Percentiles rank a stretch among this genome's conserved stretches.
Conservation (phyloP, 2,113 vertebrate species). For the Taxidea taxus region DNA sequence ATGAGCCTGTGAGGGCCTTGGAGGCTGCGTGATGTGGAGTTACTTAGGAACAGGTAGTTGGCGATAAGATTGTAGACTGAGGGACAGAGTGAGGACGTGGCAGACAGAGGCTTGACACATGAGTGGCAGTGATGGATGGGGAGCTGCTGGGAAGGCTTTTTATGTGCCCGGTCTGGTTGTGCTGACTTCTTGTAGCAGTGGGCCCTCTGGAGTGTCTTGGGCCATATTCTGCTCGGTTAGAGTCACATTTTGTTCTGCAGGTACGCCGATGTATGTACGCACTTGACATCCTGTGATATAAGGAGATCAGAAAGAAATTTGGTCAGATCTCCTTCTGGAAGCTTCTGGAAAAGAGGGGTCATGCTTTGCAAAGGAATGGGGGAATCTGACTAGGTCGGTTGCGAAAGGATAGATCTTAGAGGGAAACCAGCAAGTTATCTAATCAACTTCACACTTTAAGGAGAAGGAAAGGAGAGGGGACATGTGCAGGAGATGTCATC, state of each 20-base stretch:
- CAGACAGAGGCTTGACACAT: neutral
- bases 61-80: neutral
- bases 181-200: neutral
- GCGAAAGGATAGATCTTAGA: neutral
- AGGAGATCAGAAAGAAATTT: neutral
- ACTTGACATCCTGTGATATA: neutral
- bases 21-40: neutral
- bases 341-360: conserved; percentile 8
- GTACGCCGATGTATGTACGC: neutral
- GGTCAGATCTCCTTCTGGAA: neutral
- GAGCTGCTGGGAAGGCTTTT: neutral
- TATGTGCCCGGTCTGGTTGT: no score
- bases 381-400: neutral
- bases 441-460: neutral
- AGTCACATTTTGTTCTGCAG: neutral
- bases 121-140: neutral
- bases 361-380: neutral
- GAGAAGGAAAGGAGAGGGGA: neutral
- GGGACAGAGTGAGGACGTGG: neutral
- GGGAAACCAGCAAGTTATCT: neutral
- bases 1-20: neutral
- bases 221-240: neutral
- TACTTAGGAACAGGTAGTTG: neutral
- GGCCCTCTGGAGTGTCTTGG: neutral
- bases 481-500: neutral